Base-by-base conservation (phyloP, 2,113 vertebrate genomes). In the Rhinoderma darwinii region DNA sequence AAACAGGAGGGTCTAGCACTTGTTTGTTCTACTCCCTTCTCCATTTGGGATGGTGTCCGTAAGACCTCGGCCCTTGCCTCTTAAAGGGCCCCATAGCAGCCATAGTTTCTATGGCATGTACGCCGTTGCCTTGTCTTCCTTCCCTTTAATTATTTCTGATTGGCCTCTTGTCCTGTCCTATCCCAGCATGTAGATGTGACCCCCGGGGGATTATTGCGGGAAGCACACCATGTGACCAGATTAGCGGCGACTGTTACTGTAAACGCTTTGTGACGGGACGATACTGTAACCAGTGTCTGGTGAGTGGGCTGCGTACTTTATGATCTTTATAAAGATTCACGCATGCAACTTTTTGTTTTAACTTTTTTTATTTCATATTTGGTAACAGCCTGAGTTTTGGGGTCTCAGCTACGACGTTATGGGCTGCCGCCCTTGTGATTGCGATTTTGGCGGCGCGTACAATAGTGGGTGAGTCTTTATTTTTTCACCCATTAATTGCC, bases 171-270 rank as follows among this genome's bases (percentile, higher is more conserved):
- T 47, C 56, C 18, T 59, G 56, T 39, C 17, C 43, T 44, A 63
- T 84, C 44, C 35, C 90, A 97, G 96, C 94, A 0, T 98, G 96
- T 88, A 95, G 95, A 89, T 97, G 95, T 86, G 94, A 97, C 87
- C 94, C 93, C 0, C 92, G 92, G 63, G 95, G 96, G 25, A 94
- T 92, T 0, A 93, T 95, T 17, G 91, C 91, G 15, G 91, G 93
- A 85, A 94, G 88, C 79, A 91, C 92, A 5, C 93, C 94, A 0
- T 98, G 95, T 22, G 96, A 98, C 86, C 94, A 94, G 87, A 93
- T 96, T 91, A 97, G 95, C 0, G 95, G 96, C 0, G 94, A 95
- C 90, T 97, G 96, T 89, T 96, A 94, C 88, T 98, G 96, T 90
- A 98, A 97, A 91, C 90, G 94, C 90, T 95, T 97, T 0, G 96